Conservation (phyloP, 2,888 invertebrate genomes). For the Drosophila macrothrix region DNA sequence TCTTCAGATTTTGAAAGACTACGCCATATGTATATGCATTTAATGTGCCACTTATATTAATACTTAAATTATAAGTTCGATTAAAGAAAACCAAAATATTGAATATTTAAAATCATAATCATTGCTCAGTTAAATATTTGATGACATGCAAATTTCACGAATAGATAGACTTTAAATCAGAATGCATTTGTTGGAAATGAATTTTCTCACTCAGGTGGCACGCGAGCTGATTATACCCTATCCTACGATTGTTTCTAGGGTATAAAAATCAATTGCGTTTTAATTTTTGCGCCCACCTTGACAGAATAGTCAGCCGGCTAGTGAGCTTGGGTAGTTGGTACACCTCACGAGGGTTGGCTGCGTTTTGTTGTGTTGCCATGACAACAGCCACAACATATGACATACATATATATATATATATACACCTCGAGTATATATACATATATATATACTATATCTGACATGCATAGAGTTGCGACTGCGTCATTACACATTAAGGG, state of each 20-base stretch:
- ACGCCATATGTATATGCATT: background rate
- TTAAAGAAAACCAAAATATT: background rate
- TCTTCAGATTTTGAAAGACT: background rate
- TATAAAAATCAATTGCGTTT: constrained; percentile 67
- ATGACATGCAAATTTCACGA: background rate
- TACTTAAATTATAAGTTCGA: background rate
- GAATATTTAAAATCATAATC: background rate
- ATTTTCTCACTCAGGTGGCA: background rate
- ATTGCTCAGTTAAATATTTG: background rate
- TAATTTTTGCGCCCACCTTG: constrained; percentile 61
- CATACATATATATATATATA: constrained; percentile 22
- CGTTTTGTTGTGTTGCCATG: constrained; percentile 56
- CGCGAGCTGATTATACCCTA: background rate
- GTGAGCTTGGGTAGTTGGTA: constrained; percentile 30
- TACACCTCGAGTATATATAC: constrained; percentile 7
- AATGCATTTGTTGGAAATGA: background rate
- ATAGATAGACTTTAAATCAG: background rate
- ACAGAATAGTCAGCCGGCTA: constrained; percentile 26
- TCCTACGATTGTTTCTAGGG: constrained; percentile 23
- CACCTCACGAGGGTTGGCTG: constrained; percentile 52
- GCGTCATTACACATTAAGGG: constrained; percentile 54
- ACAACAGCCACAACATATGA: constrained; percentile 62
- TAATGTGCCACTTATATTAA: too few relatives aligned
- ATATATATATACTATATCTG: constrained; percentile 3
- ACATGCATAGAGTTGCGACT: constrained; percentile 40